These are phyloP conservation scores for Rhinogobio ventralis DNA, from an alignment of 2,797 vertebrate species.

Conservation along the genomic window DNA sequence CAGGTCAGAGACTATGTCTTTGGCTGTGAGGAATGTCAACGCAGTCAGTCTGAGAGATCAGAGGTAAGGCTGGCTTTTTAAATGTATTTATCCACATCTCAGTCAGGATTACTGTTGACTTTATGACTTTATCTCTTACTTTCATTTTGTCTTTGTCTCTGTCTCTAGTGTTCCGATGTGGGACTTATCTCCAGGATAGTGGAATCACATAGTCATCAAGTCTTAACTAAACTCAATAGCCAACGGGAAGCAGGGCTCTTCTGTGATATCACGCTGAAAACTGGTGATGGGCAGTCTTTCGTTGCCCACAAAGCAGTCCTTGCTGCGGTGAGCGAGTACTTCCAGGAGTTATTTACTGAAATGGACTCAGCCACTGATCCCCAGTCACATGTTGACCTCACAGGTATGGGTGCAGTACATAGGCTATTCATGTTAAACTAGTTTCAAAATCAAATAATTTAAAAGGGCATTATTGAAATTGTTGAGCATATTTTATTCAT, in stretches of 20 bases:
- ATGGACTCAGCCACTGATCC: slow-evolving; percentile 73
- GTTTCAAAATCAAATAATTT: not conserved
- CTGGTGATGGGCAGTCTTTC: slow-evolving; percentile 73
- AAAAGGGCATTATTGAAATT: not conserved
- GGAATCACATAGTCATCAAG: slow-evolving; percentile 72
- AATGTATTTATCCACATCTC: not conserved
- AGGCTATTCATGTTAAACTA: slow-evolving; percentile 4
- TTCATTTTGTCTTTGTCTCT: not conserved
- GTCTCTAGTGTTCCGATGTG: slow-evolving; percentile 53
- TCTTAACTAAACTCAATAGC: slow-evolving; percentile 79
- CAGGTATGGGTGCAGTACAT: slow-evolving; percentile 63
- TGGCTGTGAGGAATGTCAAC: slow-evolving; percentile 76
- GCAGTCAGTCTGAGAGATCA: slow-evolving; percentile 65
- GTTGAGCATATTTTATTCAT: not conserved
- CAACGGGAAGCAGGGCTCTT: slow-evolving; percentile 82
- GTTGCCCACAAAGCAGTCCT: slow-evolving; percentile 82
- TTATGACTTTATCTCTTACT: not conserved
- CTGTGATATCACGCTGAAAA: slow-evolving; percentile 84
- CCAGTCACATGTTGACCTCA: slow-evolving; percentile 80
- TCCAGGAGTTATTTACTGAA: slow-evolving; percentile 83
- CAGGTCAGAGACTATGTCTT: slow-evolving; percentile 82
- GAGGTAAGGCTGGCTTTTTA: slow-evolving; percentile 65
- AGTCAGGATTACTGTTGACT: not conserved
- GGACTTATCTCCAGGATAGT: slow-evolving; percentile 77
- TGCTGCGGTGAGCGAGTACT: slow-evolving; percentile 85